Base-by-base conservation (phyloP, 2,888 invertebrate genomes). In the Athalia circularis region DNA sequence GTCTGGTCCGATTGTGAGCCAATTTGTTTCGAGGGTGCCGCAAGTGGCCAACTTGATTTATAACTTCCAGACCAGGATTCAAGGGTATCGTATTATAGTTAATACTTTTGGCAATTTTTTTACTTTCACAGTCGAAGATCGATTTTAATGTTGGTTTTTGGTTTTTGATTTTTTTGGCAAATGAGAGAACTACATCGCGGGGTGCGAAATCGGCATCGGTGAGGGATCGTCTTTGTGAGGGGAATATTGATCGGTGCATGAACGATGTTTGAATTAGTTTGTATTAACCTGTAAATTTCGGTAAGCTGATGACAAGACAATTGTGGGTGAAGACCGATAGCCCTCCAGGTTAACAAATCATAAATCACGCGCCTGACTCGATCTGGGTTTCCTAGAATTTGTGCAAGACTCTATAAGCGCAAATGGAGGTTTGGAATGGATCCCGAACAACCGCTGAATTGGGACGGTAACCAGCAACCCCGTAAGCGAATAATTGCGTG, bases 281-380 rank as follows among this genome's bases (percentile, higher is more conserved):
- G 29, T 29, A 29, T 29, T 29, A 29, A 29, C 29, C 29, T 29
- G 29, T 29, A 29, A 29, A 29, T 29, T 61, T n/a, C 7, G 29
- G 29, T 13, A 29, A 9, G 4, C 15, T 9, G 61, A 29, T 61
- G 29, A 15, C 29, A 8, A 61, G 68, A 68, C 68, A 68, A 54
- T 68, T 54, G 29, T 9, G 68, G 43, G 43, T 43, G 68, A 54
- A 68, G 68, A 68, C 68, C 68, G 68, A 68, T 68, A 29, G 68
- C 54, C 54, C 29, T 29, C 2, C 3, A 68, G 45, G 68, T 68
- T 68, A 29, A 68, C 68, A 54, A 68, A 68, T 68, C 68, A 68
- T 68, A 68, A 68, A 68, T 68, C 68, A 68, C 54, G 54, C 68
- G 15, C 68, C 29, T 29, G 54, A 68, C 54, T 68, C 43, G 9